Percentiles rank a stretch among this genome's conserved stretches.
These are phyloP conservation scores for Octodon degus DNA, from an alignment of 2,113 vertebrate genomes.

Conservation along the genomic window DNA sequence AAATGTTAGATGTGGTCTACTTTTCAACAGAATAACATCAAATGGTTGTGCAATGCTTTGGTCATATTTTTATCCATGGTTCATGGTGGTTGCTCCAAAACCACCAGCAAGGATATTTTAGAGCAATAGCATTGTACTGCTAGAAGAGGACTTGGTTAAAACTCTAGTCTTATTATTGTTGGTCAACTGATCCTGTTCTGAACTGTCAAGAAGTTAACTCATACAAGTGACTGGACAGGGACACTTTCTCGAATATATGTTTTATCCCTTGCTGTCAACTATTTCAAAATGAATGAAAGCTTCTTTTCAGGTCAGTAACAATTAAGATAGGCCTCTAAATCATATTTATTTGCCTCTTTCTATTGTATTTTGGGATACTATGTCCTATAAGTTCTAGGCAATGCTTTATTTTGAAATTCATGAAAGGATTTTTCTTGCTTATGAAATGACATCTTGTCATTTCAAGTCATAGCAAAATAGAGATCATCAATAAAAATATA, in stretches of 20 bases:
- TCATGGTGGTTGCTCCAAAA: background rate
- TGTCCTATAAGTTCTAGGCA: background rate
- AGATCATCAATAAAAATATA: slow-evolving; percentile 51
- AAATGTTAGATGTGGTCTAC: background rate
- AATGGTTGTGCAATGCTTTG: background rate
- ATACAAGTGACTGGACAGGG: background rate
- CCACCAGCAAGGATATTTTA: background rate
- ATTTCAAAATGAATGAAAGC: slow-evolving; percentile 19
- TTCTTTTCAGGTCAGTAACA: slow-evolving; percentile 15
- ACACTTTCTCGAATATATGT: background rate
- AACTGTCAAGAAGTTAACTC: background rate
- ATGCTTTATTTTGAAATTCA: slow-evolving; percentile 49
- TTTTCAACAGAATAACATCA: background rate
- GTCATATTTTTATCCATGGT: background rate
- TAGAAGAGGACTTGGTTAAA: background rate
- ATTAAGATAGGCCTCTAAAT: slow-evolving; percentile 5
- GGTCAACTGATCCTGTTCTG: background rate
- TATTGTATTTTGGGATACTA: slow-evolving; percentile 14
- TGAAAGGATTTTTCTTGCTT: background rate
- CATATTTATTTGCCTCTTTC: slow-evolving; percentile 14
- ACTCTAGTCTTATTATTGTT: background rate
- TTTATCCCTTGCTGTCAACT: background rate
- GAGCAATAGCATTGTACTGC: background rate
- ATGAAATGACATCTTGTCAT: background rate
- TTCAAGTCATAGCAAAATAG: slow-evolving; percentile 15